These are phyloP conservation scores for Chelonus formosanus DNA, from an alignment of 2,888 invertebrate genomes.

Conservation along the genomic window DNA sequence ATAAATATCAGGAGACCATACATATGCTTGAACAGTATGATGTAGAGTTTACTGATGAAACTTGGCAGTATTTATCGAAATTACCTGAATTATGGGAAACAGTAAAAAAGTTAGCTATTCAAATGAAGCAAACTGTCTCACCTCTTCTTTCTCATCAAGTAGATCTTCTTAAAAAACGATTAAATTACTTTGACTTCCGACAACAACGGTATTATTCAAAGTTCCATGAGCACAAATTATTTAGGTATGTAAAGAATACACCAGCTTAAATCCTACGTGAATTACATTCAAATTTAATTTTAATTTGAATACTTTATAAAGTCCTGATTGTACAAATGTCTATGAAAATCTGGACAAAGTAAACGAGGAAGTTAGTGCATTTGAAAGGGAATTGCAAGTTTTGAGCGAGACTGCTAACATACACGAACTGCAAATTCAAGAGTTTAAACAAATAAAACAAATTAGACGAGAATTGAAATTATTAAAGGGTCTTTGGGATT, in stretches of 20 bases:
- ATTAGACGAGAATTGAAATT: constrained; percentile 81
- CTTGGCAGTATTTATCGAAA: constrained; percentile 70
- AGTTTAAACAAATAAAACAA: constrained; percentile 79
- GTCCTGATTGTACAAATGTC: constrained; percentile 73
- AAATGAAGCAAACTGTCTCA: constrained; percentile 85
- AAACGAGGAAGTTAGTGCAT: constrained; percentile 71
- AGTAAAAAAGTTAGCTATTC: constrained; percentile 83
- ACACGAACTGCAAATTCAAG: constrained; percentile 87
- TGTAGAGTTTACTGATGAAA: constrained; percentile 85
- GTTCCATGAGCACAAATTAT: constrained; percentile 70
- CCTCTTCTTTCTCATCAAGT: constrained; percentile 91
- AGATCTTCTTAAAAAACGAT: constrained; percentile 83
- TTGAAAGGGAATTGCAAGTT: constrained; percentile 75
- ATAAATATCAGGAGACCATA: constrained; percentile 72
- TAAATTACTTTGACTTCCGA: constrained; percentile 81
- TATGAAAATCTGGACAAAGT: constrained; percentile 77
- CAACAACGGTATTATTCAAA: constrained; percentile 80
- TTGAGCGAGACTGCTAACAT: constrained; percentile 79
- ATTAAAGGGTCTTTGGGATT: constrained; percentile 89
- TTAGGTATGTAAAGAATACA: constrained; percentile 54
- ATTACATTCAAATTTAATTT: not conserved
- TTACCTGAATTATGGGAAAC: constrained; percentile 89
- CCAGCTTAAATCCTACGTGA: constrained; percentile 4
- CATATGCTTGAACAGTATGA: constrained; percentile 84
- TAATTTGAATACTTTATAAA: constrained; percentile 59